Evolutionary conservation across 2,113 vertebrate genomes (phyloP).

Genomic region (Antechinus stuartii): DNA sequence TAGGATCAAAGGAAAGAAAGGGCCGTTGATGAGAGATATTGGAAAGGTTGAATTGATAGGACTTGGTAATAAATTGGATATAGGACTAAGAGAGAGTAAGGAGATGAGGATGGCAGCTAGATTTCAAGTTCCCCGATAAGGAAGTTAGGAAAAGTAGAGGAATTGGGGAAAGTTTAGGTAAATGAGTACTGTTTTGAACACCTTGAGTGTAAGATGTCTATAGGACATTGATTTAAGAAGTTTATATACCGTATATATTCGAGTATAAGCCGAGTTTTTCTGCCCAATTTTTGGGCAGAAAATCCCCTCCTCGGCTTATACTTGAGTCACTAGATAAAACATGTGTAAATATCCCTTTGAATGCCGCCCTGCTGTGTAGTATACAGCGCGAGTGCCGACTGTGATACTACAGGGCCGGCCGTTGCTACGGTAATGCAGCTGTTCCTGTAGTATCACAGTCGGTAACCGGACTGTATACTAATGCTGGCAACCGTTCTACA

Average conservation of each 20-base stretch:
- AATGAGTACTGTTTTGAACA: not conserved
- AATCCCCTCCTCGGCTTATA: too few species aligned
- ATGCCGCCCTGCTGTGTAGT: too few species aligned
- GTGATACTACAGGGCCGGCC: too few species aligned
- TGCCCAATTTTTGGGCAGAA: too few species aligned
- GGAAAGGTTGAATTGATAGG: not conserved
- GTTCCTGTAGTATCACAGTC: too few species aligned
- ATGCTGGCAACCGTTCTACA: too few species aligned
- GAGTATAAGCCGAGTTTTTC: too few species aligned
- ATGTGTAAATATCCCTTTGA: too few species aligned
- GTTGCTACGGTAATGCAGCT: too few species aligned
- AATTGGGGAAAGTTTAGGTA: not conserved
- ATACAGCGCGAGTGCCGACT: too few species aligned
- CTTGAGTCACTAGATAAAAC: too few species aligned
- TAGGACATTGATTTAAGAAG: conserved; percentile 17
- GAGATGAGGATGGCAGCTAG: conserved; percentile 1
- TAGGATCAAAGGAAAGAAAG: not conserved
- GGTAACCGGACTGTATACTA: too few species aligned
- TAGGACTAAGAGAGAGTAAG: not conserved
- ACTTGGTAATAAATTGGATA: not conserved
- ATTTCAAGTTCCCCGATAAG: not conserved
- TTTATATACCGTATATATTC: not conserved
- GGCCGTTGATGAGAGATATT: not conserved
- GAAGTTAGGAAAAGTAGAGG: conserved; percentile 11
- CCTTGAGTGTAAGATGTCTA: conserved; percentile 5